These are phyloP conservation scores for Clarias macrocephalus DNA, from an alignment of 2,113 vertebrate species.

Conservation along the genomic window DNA sequence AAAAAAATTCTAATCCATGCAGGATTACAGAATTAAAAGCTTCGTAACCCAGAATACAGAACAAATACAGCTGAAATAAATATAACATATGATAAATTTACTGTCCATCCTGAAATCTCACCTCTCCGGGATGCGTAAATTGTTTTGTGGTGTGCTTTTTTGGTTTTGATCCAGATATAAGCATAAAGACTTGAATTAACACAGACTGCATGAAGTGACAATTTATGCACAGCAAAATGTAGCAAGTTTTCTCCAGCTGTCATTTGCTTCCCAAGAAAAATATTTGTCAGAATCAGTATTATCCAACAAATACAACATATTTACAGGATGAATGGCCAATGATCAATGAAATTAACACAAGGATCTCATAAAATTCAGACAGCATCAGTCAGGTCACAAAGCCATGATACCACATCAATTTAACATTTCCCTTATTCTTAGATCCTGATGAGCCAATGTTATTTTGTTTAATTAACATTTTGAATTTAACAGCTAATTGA, in stretches of 20 bases:
- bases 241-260: neutral
- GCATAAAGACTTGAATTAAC: conserved; percentile 7
- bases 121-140: neutral
- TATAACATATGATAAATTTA: neutral
- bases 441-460: neutral
- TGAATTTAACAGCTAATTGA: neutral
- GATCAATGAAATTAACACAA: neutral
- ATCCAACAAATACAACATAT: neutral
- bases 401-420: neutral
- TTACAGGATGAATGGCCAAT: neutral
- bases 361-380: neutral
- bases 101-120: neutral
- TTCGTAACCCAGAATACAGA: neutral
- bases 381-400: neutral
- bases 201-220: neutral
- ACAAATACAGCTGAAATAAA: neutral
- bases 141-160: neutral
- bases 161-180: neutral
- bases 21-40: conserved; percentile 18
- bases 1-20: neutral
- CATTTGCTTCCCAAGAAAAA: neutral
- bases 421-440: neutral
- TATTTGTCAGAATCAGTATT: neutral
- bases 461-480: neutral
- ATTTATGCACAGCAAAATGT: conserved; percentile 17